Base-by-base conservation (phyloP, 1,140 invertebrate genomes). In the Drosophila santomea region DNA sequence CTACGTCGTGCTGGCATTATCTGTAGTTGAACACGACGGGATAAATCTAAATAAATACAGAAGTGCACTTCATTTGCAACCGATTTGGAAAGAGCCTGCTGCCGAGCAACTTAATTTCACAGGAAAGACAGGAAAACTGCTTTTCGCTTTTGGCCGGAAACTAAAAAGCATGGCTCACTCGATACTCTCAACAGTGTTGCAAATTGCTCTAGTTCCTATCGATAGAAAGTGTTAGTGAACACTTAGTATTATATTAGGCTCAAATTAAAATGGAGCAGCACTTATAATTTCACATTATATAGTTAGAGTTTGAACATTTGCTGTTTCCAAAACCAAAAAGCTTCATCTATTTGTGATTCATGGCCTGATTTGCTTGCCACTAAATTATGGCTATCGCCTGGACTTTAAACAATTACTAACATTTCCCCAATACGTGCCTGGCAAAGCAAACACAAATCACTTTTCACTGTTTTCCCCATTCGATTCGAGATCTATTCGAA, bases 401-500 rank as follows among this genome's bases (percentile, higher is more conserved):
- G 61, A 82, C 51, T 80, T 71, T 57, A 77, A 77, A 66, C 61
- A 62, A 74, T 84, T 80, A 80, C 66, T 69, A 85, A 74, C 77
- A 78, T 85, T 85, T 85, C 57, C 56, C 62, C 54, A 35, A 52
- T 80, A 85, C 81, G 81, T 85, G 81, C 69, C 39, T 54, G 48
- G 76, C 59, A 74, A 69, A 41, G 39, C 51, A 78, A 85, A 48
- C 52, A 61, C 36, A 39, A 50, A 50, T 35, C 58, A 63, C 38
- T 28, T 17, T 17, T 17, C 17, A 17, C 17, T 17, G 17, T 81
- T 82, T 51, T 82, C 66, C 75, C 73, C 35, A 15, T 61, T 57
- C 32, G 57, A 48, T 61, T 57, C 32, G 57, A 48, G 15, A 23
- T 51, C 20, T 64, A 32, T 62, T 68, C 71, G 39, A 64, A 63